Evolutionary conservation across 2,797 vertebrate genomes (phyloP).

Genomic region (Oreochromis grahami): DNA sequence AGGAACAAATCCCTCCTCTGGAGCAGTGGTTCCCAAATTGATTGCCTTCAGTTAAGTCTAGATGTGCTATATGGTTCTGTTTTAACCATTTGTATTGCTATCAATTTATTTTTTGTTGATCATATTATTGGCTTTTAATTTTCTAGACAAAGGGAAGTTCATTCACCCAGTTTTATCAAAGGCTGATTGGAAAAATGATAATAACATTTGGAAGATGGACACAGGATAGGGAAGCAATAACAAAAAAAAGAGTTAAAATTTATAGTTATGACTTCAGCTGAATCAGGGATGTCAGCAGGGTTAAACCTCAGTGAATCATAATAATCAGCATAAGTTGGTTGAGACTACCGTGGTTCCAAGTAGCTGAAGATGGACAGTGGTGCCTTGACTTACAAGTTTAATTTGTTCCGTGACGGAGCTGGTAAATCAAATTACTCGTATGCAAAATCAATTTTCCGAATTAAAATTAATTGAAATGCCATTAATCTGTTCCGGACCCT

Average conservation of each 20-base stretch:
- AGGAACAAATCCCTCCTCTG: background rate
- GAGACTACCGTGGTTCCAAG: background rate
- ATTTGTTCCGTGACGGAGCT: background rate
- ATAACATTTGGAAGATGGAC: background rate
- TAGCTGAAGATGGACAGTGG: background rate
- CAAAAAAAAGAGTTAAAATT: background rate
- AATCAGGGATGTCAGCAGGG: background rate
- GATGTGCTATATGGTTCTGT: background rate
- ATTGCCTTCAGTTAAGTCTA: background rate
- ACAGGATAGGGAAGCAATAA: background rate
- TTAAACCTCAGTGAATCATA: background rate
- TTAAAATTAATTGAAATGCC: background rate
- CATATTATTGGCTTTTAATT: background rate
- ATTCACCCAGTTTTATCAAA: background rate
- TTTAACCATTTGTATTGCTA: background rate
- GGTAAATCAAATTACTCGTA: background rate
- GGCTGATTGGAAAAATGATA: background rate
- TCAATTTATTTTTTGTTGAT: background rate
- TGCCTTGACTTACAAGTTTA: background rate
- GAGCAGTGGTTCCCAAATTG: background rate
- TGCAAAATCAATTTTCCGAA: background rate
- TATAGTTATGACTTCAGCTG: background rate
- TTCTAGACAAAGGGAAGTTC: background rate
- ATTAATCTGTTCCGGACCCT: background rate
- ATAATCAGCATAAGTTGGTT: background rate